Percentiles rank a stretch among this genome's conserved stretches.
These are phyloP conservation scores for Lycorma delicatula DNA, from an alignment of 1,140 invertebrate genomes.

Conservation along the genomic window DNA sequence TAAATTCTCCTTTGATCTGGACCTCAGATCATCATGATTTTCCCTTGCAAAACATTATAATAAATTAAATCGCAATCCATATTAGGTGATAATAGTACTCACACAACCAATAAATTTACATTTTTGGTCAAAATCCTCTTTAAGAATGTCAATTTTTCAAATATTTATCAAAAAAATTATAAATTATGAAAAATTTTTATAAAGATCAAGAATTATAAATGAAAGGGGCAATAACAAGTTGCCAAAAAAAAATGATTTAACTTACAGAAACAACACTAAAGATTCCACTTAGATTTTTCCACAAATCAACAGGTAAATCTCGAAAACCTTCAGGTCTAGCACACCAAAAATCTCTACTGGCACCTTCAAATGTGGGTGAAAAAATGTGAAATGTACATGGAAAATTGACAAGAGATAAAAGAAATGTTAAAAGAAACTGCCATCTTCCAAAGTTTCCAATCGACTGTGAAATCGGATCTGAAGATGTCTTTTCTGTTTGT, in stretches of 20 bases:
- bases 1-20: too few relatives aligned
- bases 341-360: constrained; percentile 50
- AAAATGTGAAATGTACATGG: constrained; percentile 58
- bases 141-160: too few relatives aligned
- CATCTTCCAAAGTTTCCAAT: constrained; percentile 50
- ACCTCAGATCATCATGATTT: too few relatives aligned
- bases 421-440: constrained; percentile 50
- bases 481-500: not conserved
- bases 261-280: not conserved
- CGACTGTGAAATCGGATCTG: constrained; percentile 37
- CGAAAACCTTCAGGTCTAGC: constrained; percentile 26
- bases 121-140: too few relatives aligned
- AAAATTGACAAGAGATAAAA: constrained; percentile 54
- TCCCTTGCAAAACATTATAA: too few relatives aligned
- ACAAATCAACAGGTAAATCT: not conserved
- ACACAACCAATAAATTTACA: too few relatives aligned
- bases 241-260: not conserved
- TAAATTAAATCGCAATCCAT: too few relatives aligned
- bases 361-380: constrained; percentile 56
- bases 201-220: too few relatives aligned
- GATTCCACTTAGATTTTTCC: constrained; percentile 8
- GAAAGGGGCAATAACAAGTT: not conserved
- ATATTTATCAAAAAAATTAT: too few relatives aligned
- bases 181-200: too few relatives aligned
- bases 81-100: too few relatives aligned